Percentiles rank a stretch among this genome's conserved stretches.
These are phyloP conservation scores for Crotalus viridis DNA, from an alignment of 2,113 vertebrate species.

Conservation along the genomic window DNA sequence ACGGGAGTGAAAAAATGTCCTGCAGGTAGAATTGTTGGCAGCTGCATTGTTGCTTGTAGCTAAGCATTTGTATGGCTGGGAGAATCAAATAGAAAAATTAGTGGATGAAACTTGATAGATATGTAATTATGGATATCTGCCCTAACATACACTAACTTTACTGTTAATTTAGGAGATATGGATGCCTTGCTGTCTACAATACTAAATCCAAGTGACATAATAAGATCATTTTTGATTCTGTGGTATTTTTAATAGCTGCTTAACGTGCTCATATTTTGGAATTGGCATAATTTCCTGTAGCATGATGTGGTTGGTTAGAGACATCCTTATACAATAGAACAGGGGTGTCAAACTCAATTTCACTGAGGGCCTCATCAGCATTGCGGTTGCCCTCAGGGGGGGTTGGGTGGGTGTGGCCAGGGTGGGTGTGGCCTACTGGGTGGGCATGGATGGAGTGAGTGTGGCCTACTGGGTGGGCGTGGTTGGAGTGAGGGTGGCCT, in stretches of 20 bases:
- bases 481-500: too few species aligned
- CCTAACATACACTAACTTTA: background rate
- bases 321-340: background rate
- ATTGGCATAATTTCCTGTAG: background rate
- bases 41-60: background rate
- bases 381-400: too few species aligned
- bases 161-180: background rate
- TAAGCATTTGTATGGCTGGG: background rate
- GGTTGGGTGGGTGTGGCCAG: too few species aligned
- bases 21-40: background rate
- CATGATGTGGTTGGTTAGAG: background rate
- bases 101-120: background rate
- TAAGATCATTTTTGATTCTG: background rate
- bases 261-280: background rate
- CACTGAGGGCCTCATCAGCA: too few species aligned
- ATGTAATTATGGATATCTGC: background rate
- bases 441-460: too few species aligned
- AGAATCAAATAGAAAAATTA: background rate
- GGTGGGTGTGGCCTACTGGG: too few species aligned
- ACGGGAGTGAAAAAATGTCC: background rate
- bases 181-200: background rate
- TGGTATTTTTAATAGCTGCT: background rate
- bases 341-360: too few species aligned
- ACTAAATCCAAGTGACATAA: background rate
- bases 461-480: too few species aligned